phyloP scores from a whole-genome alignment of 1,140 invertebrate species.

The Orius laevigatus region DNA sequence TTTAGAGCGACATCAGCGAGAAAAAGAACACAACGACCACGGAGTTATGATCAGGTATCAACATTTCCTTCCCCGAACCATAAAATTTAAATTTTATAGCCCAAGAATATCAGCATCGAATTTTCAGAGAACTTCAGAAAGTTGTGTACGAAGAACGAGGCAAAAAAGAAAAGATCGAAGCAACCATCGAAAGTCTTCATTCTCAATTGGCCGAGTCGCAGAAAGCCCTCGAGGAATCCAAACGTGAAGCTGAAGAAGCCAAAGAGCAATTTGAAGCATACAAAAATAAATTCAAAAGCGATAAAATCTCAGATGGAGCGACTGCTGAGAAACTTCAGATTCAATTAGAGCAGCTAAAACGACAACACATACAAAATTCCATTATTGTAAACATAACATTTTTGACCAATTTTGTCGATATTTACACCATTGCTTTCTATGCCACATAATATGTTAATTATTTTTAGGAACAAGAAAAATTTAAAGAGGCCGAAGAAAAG shows the following conservation, averaged over 20 bases:
- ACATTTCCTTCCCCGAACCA: too few relatives aligned
- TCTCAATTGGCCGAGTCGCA: conserved; percentile 23
- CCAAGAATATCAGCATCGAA: not conserved
- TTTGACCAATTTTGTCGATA: too few relatives aligned
- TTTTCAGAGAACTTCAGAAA: conserved; percentile 42
- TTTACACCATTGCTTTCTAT: too few relatives aligned
- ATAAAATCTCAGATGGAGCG: conserved; percentile 42
- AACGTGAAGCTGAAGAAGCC: conserved; percentile 39
- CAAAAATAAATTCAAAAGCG: conserved; percentile 41
- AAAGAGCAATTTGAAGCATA: conserved; percentile 45
- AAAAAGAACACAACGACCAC: conserved; percentile 60
- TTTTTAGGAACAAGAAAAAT: conserved; percentile 44
- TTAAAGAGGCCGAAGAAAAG: conserved; percentile 46
- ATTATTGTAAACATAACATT: too few relatives aligned
- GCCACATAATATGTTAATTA: too few relatives aligned
- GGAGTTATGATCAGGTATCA: conserved; percentile 45
- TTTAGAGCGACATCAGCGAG: conserved; percentile 56
- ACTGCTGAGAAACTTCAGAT: conserved; percentile 47
- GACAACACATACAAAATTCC: conserved; percentile 36
- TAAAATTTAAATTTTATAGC: not conserved
- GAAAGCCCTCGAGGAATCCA: conserved; percentile 30
- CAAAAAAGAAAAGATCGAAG: conserved; percentile 42
- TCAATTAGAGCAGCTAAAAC: conserved; percentile 52
- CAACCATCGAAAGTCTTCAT: conserved; percentile 32
- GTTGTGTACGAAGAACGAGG: conserved; percentile 40